Evolutionary conservation across 2,797 vertebrate species (phyloP).

Genomic region (Macropus fuliginosus): DNA sequence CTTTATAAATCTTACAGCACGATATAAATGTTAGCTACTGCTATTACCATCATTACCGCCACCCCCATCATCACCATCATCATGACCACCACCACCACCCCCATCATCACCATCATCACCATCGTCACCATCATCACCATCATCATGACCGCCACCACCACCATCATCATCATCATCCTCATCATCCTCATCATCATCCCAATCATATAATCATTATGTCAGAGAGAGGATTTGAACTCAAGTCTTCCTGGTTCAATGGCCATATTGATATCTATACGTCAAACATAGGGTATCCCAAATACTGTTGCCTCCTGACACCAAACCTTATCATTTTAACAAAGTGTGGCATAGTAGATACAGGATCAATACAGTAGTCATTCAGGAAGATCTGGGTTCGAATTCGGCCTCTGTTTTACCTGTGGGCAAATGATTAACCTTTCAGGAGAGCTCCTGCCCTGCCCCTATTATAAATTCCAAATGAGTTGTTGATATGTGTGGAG

Average conservation of each 20-base stretch:
- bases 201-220: background rate
- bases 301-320: background rate
- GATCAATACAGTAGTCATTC: background rate
- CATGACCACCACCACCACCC: too few relatives aligned
- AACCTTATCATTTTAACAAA: background rate
- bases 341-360: background rate
- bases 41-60: too few relatives aligned
- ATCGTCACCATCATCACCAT: too few relatives aligned
- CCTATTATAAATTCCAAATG: background rate
- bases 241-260: background rate
- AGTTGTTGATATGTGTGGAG: background rate
- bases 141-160: background rate
- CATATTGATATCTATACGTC: background rate
- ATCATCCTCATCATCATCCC: background rate
- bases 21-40: background rate
- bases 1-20: background rate
- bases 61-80: too few relatives aligned
- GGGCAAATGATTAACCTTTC: background rate
- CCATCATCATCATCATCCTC: background rate
- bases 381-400: background rate
- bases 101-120: too few relatives aligned
- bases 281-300: background rate
- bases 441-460: background rate
- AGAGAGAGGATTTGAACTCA: background rate
- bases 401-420: background rate